Percentiles rank a stretch among this genome's conserved stretches.
These are phyloP conservation scores for Strigamia maritima DNA, from an alignment of 2,888 invertebrate genomes.

Conservation along the genomic window DNA sequence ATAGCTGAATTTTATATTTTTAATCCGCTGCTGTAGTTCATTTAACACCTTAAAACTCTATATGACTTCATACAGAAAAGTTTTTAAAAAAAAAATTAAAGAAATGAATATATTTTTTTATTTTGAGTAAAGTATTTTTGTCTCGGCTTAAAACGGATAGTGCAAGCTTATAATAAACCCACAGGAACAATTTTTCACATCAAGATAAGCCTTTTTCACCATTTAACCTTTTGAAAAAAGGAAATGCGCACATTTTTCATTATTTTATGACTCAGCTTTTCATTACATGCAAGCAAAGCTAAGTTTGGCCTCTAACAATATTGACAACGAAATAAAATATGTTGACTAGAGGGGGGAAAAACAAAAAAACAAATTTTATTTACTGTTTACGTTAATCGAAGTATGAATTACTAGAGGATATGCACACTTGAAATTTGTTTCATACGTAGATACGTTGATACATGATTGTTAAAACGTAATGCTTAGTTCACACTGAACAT, in stretches of 20 bases:
- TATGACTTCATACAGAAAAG: not conserved
- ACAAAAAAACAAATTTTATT: too few species aligned
- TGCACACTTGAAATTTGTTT: too few species aligned
- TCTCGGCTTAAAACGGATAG: not conserved
- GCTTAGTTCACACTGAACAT: too few species aligned
- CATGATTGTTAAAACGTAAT: too few species aligned
- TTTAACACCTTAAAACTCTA: too few species aligned
- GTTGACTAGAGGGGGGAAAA: too few species aligned
- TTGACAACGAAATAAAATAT: not conserved
- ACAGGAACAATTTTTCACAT: not conserved
- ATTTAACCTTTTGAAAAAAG: not conserved
- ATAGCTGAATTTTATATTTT: too few species aligned
- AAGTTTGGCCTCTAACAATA: not conserved
- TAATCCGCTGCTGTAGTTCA: too few species aligned
- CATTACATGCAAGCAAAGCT: not conserved
- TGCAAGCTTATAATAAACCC: not conserved
- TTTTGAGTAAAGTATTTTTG: too few species aligned
- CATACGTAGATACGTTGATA: too few species aligned
- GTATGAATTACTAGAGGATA: too few species aligned
- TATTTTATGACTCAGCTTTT: not conserved
- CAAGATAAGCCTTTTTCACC: not conserved
- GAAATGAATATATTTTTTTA: not conserved
- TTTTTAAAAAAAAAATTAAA: not conserved
- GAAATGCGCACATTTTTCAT: not conserved
- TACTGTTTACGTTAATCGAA: too few species aligned